Percentiles rank a stretch among this genome's conserved stretches.
phyloP scores from a whole-genome alignment of 2,888 invertebrate species.

The Hydrotaea cyrtoneurina region DNA sequence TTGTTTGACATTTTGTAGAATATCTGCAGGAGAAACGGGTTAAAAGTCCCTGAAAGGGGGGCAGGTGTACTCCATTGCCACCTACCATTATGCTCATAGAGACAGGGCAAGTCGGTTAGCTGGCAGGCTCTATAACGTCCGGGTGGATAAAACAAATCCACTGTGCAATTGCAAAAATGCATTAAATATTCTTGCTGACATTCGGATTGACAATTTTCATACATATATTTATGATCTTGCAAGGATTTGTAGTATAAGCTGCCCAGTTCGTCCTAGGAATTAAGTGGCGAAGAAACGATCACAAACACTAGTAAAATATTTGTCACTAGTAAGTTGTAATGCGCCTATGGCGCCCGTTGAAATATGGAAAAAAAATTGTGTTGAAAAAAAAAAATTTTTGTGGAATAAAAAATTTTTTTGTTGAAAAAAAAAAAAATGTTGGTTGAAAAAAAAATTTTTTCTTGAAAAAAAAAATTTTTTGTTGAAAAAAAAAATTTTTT shows the following conservation, averaged over 20 bases:
- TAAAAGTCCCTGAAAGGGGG: background rate
- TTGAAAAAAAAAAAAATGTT: no score
- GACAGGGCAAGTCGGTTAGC: conserved; percentile 73
- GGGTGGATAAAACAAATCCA: conserved; percentile 77
- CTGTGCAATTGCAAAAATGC: conserved; percentile 78
- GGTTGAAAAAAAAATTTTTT: no score
- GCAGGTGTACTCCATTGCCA: conserved; percentile 33
- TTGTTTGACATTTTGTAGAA: conserved; percentile 70
- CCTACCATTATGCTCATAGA: conserved; percentile 69
- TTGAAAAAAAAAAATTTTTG: no score
- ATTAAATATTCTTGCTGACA: conserved; percentile 78
- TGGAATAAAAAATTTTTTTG: no score
- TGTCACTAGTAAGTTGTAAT: no score
- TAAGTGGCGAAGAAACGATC: no score
- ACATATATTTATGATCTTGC: conserved; percentile 76
- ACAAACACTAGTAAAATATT: no score
- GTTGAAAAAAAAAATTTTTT: no score
- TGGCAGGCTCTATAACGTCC: conserved; percentile 69
- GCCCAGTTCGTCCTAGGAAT: no score
- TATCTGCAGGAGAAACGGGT: conserved; percentile 37
- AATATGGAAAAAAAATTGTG: no score
- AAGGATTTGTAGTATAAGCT: conserved; percentile 50
- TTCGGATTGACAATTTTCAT: conserved; percentile 77
- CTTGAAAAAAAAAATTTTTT: no score
- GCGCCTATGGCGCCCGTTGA: no score